Evolutionary conservation across 1,140 invertebrate species (phyloP).

Genomic region (Hyles euphorbiae): DNA sequence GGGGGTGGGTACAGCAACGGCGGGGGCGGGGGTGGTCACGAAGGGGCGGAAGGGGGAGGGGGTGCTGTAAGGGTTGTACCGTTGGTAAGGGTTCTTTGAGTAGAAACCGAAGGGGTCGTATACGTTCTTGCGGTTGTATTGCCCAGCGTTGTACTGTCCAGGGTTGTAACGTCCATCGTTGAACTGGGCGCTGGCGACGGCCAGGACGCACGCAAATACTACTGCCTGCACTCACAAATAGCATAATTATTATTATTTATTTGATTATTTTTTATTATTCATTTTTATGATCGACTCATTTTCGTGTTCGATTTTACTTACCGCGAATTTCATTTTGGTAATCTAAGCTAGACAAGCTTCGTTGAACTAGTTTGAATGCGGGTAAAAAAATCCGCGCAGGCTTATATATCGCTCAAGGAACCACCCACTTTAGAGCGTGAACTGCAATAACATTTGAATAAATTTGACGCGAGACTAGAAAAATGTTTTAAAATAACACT

Average conservation of each 20-base stretch:
- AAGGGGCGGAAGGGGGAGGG: slow-evolving; percentile 20
- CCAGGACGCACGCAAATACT: slow-evolving; percentile 48
- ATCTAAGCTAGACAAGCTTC: slow-evolving; percentile 48
- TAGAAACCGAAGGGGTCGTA: slow-evolving; percentile 19
- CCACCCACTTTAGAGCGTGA: slow-evolving; percentile 57
- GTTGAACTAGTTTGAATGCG: slow-evolving; percentile 65
- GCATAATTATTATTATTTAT: slow-evolving; percentile 4
- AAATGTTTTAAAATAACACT: slow-evolving; percentile 47
- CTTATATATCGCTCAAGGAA: slow-evolving; percentile 60
- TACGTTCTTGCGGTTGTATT: slow-evolving; percentile 24
- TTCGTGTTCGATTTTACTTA: slow-evolving; percentile 38
- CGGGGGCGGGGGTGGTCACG: slow-evolving; percentile 12
- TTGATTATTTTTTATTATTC: slow-evolving; percentile 15
- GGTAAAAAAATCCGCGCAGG: slow-evolving; percentile 57
- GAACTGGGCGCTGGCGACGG: slow-evolving; percentile 39
- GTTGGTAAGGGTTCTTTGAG: slow-evolving; percentile 15
- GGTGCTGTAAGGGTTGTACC: slow-evolving; percentile 26
- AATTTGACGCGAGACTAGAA: slow-evolving; percentile 44
- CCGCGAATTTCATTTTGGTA: slow-evolving; percentile 58
- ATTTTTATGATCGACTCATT: slow-evolving; percentile 1
- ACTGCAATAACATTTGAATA: slow-evolving; percentile 70
- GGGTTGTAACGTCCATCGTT: slow-evolving; percentile 14
- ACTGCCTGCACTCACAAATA: slow-evolving; percentile 43
- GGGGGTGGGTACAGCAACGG: slow-evolving; percentile 3
- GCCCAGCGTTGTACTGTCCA: slow-evolving; percentile 13